A percentile compares a stretch with the other conserved stretches of the same genome.
Conservation (phyloP, 2,888 invertebrate genomes). For the Cerastis rubricosa region DNA sequence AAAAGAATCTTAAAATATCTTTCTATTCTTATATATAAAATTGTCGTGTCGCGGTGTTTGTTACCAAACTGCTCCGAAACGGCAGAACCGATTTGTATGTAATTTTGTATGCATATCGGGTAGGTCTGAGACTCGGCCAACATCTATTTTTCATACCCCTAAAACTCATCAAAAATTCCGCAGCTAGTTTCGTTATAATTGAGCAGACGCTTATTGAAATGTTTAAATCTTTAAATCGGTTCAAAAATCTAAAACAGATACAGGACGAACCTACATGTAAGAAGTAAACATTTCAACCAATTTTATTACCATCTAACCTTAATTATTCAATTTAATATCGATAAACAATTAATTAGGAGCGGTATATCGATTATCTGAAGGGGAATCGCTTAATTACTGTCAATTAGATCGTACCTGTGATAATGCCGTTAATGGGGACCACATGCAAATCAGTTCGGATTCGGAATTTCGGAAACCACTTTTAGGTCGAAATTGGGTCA, state of each 20-base stretch:
- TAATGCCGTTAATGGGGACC: conserved; percentile 46
- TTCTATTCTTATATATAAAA: no score
- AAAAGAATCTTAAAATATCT: no score
- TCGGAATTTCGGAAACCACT: conserved; percentile 42
- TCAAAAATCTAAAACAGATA: neutral
- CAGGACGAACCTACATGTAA: neutral
- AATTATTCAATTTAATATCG: conserved; percentile 58
- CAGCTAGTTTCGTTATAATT: no score
- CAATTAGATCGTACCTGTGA: conserved; percentile 56
- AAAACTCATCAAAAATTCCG: no score
- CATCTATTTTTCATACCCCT: no score
- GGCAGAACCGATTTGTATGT: no score
- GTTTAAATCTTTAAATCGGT: neutral
- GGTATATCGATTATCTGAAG: conserved; percentile 66
- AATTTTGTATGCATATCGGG: no score
- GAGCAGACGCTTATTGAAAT: neutral
- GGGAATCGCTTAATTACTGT: conserved; percentile 58
- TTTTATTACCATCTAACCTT: conserved; percentile 19
- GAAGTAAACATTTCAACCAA: conserved; percentile 15
- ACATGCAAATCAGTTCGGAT: conserved; percentile 55
- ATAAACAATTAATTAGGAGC: conserved; percentile 66
- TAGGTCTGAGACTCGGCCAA: no score
- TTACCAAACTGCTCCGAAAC: no score
- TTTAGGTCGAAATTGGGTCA: conserved; percentile 41
- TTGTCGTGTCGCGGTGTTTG: no score